A percentile compares a stretch with the other conserved stretches of the same genome.
These are phyloP conservation scores for Poeciliopsis paucimaculata DNA, from an alignment of 2,797 vertebrate species.

Conservation along the genomic window DNA sequence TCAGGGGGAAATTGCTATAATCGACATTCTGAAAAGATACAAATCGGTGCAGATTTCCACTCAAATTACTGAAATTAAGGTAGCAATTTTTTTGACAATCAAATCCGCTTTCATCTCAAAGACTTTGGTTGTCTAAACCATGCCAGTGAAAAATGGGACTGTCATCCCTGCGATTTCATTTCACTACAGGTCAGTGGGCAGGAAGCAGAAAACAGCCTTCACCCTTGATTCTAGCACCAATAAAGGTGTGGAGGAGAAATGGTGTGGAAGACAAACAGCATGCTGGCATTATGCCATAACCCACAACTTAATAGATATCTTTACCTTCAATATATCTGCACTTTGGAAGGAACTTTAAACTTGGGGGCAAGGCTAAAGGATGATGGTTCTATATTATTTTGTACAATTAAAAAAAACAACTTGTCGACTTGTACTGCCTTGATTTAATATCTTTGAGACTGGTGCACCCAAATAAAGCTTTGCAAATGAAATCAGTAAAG, in stretches of 20 bases:
- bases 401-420: neutral
- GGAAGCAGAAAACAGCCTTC: conserved; percentile 31
- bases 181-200: conserved; percentile 26
- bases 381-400: neutral
- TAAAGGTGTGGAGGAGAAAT: conserved; percentile 5
- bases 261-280: neutral
- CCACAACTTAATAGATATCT: conserved; percentile 7
- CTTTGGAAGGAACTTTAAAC: conserved; percentile 8
- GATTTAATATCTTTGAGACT: neutral
- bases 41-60: conserved; percentile 12
- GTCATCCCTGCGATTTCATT: conserved; percentile 21
- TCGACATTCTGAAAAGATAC: neutral
- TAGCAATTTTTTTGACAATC: neutral
- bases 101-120: conserved; percentile 9
- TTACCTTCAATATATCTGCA: conserved; percentile 17
- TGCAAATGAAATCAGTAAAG: neutral
- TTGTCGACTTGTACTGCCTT: neutral
- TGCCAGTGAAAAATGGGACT: conserved; percentile 3
- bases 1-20: neutral
- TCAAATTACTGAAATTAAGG: conserved; percentile 13
- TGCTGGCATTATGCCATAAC: conserved; percentile 4
- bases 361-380: neutral
- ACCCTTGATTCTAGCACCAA: conserved; percentile 21
- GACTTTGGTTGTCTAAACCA: conserved; percentile 11
- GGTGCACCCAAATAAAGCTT: neutral